Percentiles rank a stretch among this genome's conserved stretches.
These are phyloP conservation scores for Guaruba guarouba DNA, from an alignment of 2,113 vertebrate genomes.

Conservation along the genomic window DNA sequence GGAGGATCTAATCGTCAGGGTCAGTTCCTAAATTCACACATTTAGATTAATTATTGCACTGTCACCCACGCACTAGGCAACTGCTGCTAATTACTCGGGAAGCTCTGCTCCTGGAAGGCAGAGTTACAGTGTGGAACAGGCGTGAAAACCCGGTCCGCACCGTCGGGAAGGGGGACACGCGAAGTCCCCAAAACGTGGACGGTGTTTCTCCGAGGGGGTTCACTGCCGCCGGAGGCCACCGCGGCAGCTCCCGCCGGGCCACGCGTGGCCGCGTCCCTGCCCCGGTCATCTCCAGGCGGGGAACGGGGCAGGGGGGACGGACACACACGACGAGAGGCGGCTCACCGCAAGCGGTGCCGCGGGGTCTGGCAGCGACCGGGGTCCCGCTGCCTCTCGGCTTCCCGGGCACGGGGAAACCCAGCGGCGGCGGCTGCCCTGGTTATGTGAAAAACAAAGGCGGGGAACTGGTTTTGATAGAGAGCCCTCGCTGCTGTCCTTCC, in stretches of 20 bases:
- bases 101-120: background rate
- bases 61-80: background rate
- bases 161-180: background rate
- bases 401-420: background rate
- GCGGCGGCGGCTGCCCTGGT: background rate
- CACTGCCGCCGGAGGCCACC: background rate
- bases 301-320: background rate
- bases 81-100: background rate
- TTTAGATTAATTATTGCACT: background rate
- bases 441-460: background rate
- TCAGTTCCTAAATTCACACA: conserved; percentile 21
- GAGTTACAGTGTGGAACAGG: background rate
- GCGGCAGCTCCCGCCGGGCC: background rate
- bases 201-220: background rate
- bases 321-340: background rate
- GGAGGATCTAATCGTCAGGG: background rate
- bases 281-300: background rate
- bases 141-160: background rate
- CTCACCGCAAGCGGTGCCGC: background rate
- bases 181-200: background rate
- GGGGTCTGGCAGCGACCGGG: background rate
- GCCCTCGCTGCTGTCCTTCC: background rate
- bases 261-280: background rate
- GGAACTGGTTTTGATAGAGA: background rate
- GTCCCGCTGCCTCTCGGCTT: too few species aligned